Evolutionary conservation across 1,140 invertebrate genomes (phyloP), one percentile per base, ranked within the genome.

Genomic region (Bombus picipes): DNA sequence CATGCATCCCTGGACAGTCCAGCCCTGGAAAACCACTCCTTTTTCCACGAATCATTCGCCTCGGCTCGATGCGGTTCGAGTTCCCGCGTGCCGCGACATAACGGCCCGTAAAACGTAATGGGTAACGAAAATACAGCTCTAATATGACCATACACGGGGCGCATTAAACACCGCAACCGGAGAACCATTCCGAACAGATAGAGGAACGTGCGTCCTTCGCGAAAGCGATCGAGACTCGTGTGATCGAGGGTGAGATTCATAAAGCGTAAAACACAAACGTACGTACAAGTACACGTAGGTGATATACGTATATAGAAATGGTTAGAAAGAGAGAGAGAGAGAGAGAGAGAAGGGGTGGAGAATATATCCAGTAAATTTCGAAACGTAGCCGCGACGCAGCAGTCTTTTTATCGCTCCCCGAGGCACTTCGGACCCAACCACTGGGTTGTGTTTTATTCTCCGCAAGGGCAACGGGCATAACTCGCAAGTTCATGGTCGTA

Each of bases 61-160:
- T 15, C 34, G 25, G 18, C 39, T 59, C 66, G 53, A 47, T 53
- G 41, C 47, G 2, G 12, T 66, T 65, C 13, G n/a, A 65, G n/a
- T 13, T 66, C n/a, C 78, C 73, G 73, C 77, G 86, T 81, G 81
- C 57, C 65, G 43, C 80, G 75, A 73, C 80, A 83, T 88, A 88
- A 88, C 86, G 83, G 83, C 68, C 70, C 79, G 80, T 89, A 89
- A 88, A 89, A 86, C 76, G 85, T 86, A 88, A 89, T 81, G 76
- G 87, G 76, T 79, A 68, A 75, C 43, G 87, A 88, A 88, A 88
- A 83, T 88, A 85, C 82, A 70, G 43, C 65, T 77, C 70, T 87
- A 83, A 87, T 87, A 83, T 78, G 76, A n/a, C 62, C 81, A 53
- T 77, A 47, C 85, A 34, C 78, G 47, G 43, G 32, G 59, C 32